Percentiles rank a stretch among this genome's conserved stretches.
Conservation (phyloP, 2,888 invertebrate genomes). For the Diogma glabrata region DNA sequence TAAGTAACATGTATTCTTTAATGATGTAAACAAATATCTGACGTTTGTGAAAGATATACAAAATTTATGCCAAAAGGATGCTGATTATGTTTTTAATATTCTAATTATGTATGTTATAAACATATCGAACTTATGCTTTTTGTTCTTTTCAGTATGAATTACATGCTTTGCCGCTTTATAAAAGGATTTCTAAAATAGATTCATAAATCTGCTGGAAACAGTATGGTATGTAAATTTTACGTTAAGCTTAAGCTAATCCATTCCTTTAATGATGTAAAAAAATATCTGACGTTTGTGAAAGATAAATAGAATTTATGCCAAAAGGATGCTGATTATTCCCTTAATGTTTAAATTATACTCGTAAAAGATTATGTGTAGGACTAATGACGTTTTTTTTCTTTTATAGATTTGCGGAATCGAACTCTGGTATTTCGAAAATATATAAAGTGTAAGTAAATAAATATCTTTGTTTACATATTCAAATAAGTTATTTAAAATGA, state of each 20-base stretch:
- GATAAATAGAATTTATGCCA: conserved; percentile 9
- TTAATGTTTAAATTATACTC: no score
- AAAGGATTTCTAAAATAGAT: neutral
- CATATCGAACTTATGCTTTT: no score
- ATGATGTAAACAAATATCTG: conserved; percentile 9
- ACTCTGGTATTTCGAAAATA: no score
- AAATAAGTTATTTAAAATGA: conserved; percentile 20
- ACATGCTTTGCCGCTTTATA: neutral
- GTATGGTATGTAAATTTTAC: neutral
- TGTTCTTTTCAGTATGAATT: neutral
- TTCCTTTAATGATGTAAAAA: conserved; percentile 8
- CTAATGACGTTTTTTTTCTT: no score
- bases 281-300: conserved; percentile 8
- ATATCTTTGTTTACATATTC: no score
- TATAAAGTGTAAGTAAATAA: neutral
- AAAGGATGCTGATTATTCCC: conserved; percentile 12
- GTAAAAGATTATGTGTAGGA: no score
- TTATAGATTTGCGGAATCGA: no score
- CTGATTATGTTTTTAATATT: conserved; percentile 7
- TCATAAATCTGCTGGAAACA: no score
- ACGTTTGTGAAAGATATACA: conserved; percentile 8
- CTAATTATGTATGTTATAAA: no score
- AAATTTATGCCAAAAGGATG: conserved; percentile 13
- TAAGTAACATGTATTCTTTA: neutral
- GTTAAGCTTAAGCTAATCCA: neutral